Base-by-base conservation (phyloP, 2,888 invertebrate species). In the Dicyrtomina minuta region DNA sequence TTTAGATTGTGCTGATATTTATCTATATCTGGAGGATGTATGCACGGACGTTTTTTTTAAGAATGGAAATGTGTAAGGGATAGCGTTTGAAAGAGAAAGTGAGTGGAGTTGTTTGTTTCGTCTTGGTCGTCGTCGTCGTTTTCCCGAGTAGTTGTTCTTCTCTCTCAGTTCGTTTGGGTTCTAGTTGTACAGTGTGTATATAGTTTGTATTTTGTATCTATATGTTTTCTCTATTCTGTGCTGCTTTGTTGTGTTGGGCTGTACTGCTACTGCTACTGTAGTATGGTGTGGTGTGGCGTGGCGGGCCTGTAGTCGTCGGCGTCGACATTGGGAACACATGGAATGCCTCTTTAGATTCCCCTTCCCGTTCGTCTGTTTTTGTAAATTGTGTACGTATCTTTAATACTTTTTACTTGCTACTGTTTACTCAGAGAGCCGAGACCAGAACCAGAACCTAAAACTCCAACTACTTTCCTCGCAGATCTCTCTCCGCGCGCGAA, bases 291-390 rank as follows among this genome's bases (percentile, higher is more conserved):
- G 33, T 58, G 20, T 58, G 58, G 27, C 33, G 58, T 58, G 58
- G 33, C 58, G 58, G 58, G 41, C 41, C 33, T n/a, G n/a, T n/a
- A n/a, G n/a, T n/a, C n/a, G n/a, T n/a, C n/a, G 39, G 27, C 33
- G 58, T 58, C 58, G 24, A 51, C 22, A 26, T 27, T 51, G 64
- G 12, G 22, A 64, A 51, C 64, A 64, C 64, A 64, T 64, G 61
- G 43, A 61, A 61, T 41, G 51, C 33, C 33, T 51, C 64, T 64
- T 64, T 20, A 13, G 27, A 27, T 27, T 12, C 51, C 33, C 51
- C 39, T 53, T 64, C 51, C 27, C 44, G 15, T 61, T 61, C 27
- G 55, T 55, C 26, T 33, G 33, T 8, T 53, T 51, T 26, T 15
- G 15, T 55, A 24, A 55, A 55, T 13, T 55, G 55, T 55, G 27